phyloP scores from a whole-genome alignment of 2,888 invertebrate species.

The Laothoe populi region DNA sequence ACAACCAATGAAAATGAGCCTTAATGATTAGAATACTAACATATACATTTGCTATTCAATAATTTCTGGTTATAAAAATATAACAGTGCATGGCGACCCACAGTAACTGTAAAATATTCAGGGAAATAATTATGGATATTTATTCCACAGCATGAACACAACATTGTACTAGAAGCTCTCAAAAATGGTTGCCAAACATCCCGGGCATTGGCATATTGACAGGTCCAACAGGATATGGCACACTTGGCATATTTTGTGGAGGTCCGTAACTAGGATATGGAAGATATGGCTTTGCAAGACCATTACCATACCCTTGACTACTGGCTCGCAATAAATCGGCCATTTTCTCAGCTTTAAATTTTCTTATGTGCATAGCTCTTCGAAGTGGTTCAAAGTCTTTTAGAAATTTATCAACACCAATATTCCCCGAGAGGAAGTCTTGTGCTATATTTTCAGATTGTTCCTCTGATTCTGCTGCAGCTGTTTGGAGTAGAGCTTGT shows the following conservation, averaged over 20 bases:
- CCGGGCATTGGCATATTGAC: slow-evolving; percentile 92
- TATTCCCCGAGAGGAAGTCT: slow-evolving; percentile 90
- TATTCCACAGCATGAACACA: slow-evolving; percentile 33
- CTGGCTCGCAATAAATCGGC: slow-evolving; percentile 86
- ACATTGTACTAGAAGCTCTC: slow-evolving; percentile 39
- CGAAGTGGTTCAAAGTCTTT: slow-evolving; percentile 92
- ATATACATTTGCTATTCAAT: slow-evolving; percentile 34
- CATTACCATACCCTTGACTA: slow-evolving; percentile 69
- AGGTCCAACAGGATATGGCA: slow-evolving; percentile 90
- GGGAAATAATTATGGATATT: neutral
- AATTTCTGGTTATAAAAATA: slow-evolving; percentile 28
- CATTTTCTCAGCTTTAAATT: slow-evolving; percentile 98
- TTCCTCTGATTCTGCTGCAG: slow-evolving; percentile 96
- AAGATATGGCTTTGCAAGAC: slow-evolving; percentile 68
- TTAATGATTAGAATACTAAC: slow-evolving; percentile 10
- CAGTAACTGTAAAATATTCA: too few relatives aligned
- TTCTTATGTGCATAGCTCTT: slow-evolving; percentile 85
- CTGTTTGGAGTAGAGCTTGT: slow-evolving; percentile 94
- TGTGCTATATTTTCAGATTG: slow-evolving; percentile 94
- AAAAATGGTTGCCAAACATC: slow-evolving; percentile 78
- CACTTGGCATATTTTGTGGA: slow-evolving; percentile 83
- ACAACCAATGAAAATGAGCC: too few relatives aligned
- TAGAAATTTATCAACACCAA: slow-evolving; percentile 92
- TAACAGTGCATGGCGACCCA: slow-evolving; percentile 26
- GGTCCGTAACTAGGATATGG: slow-evolving; percentile 74